Evolutionary conservation across 2,797 vertebrate genomes (phyloP), one percentile per base, ranked within the genome.

Genomic region (Rachycentron canadum): DNA sequence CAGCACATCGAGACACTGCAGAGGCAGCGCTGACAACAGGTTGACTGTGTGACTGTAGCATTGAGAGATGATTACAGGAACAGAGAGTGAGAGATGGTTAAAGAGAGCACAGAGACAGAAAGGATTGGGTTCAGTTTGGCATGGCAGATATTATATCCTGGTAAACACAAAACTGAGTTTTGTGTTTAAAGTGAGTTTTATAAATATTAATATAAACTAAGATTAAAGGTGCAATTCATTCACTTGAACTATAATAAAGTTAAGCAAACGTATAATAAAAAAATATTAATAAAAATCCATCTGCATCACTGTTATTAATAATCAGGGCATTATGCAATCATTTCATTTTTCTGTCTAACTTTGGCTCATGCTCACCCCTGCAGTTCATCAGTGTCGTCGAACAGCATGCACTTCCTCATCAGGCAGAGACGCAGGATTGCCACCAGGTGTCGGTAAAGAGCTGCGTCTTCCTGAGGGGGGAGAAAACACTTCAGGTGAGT

Each of bases 391-490:
- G 90, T 93, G 52, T 94, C 87, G 0, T 94, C 93, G 0, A 93
- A 70, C 58, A 93, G 79, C 43, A 89, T 59, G 59, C 94, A 95
- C 76, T 88, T 89, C 76, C 90, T 88, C 76, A 95, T 83, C 71
- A 96, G 79, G 90, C 96, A 96, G 82, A 95, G 90, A 64, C 94
- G 93, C 76, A 96, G 86, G 28, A 95, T 90, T 1, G 94, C 95
- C 57, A 93, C 95, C 56, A 96, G 94, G 72, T 95, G 95, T 83
- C 95, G 92, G 88, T 95, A 96, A 47, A 95, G 93, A 88, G 93
- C 92, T 9, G 93, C 93, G 28, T 93, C 89, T 43, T 94, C 94
- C 95, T 96, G 69, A 52, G 36, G 25, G 21, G 21, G 11, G 10
- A 47, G 16, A 21, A 36, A n/a, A 38, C 36, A 13, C 68, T 14